A percentile compares a stretch with the other conserved stretches of the same genome.
Conservation (phyloP, 2,113 vertebrate species). For the Odocoileus hemionus region DNA sequence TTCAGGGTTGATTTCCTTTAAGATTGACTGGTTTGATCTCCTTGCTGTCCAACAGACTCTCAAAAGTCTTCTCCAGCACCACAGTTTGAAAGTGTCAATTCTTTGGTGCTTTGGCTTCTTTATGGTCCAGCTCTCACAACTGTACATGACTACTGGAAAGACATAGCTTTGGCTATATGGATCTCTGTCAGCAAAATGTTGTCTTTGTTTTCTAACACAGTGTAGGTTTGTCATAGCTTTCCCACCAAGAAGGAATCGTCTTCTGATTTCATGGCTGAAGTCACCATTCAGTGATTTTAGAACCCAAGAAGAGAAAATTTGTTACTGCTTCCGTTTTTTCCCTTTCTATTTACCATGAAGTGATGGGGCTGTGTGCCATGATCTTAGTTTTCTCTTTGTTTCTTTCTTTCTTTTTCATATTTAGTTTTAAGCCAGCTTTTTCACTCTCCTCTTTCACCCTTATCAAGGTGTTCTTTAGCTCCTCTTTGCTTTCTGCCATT, state of each 20-base stretch:
- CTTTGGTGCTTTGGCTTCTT: background rate
- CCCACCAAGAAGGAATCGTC: background rate
- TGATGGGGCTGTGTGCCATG: background rate
- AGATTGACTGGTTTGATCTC: background rate
- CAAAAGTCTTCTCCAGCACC: background rate
- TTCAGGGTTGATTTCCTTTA: background rate
- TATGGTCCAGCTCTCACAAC: background rate
- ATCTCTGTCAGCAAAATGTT: background rate
- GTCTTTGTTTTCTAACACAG: background rate
- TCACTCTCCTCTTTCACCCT: background rate
- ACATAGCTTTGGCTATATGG: background rate
- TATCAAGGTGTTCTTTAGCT: background rate
- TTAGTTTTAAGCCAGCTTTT: background rate
- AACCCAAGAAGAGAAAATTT: background rate
- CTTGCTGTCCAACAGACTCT: background rate
- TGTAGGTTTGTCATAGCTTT: background rate
- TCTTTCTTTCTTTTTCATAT: background rate
- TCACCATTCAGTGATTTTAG: background rate
- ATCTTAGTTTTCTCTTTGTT: background rate
- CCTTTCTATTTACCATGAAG: background rate
- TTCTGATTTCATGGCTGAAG: background rate
- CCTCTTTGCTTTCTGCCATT: background rate
- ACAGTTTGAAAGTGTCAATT: background rate
- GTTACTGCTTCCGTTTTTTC: background rate
- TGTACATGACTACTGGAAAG: background rate